phyloP scores from a whole-genome alignment of 2,888 invertebrate genomes.

The Ormyrus pomaceus region DNA sequence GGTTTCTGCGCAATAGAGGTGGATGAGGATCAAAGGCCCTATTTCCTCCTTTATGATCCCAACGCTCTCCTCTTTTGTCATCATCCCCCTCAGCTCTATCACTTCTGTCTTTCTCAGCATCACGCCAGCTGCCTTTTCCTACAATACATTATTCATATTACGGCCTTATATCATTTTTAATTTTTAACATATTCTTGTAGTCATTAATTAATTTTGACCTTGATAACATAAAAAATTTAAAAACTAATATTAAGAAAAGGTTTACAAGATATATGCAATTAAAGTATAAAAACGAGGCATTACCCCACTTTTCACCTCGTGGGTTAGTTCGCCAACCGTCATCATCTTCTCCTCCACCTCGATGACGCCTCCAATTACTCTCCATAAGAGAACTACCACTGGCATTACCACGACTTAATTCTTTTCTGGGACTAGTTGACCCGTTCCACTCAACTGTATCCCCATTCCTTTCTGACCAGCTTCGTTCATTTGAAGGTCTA shows the following conservation, averaged over 20 bases:
- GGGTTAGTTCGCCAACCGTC: constrained; percentile 77
- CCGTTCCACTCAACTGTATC: constrained; percentile 78
- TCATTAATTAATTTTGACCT: too few species aligned
- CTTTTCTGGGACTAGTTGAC: constrained; percentile 78
- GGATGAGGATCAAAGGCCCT: constrained; percentile 72
- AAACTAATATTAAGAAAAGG: too few species aligned
- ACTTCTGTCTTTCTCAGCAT: constrained; percentile 71
- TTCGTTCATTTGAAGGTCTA: constrained; percentile 75
- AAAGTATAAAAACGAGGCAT: constrained; percentile 52
- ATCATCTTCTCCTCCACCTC: constrained; percentile 76
- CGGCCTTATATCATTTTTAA: too few species aligned
- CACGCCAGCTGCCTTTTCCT: constrained; percentile 76
- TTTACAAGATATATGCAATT: too few species aligned
- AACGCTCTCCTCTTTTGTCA: constrained; percentile 66
- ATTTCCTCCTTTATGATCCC: constrained; percentile 72
- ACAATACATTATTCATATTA: background rate
- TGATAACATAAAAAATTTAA: too few species aligned
- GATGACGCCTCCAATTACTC: constrained; percentile 77
- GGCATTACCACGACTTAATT: constrained; percentile 74
- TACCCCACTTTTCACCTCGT: constrained; percentile 79
- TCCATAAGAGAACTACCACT: constrained; percentile 74
- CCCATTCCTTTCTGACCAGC: constrained; percentile 79
- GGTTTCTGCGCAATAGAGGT: constrained; percentile 70
- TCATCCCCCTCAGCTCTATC: constrained; percentile 69
- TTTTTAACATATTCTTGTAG: too few species aligned